phyloP scores from a whole-genome alignment of 2,113 vertebrate species.

The Vanacampus margaritifer region DNA sequence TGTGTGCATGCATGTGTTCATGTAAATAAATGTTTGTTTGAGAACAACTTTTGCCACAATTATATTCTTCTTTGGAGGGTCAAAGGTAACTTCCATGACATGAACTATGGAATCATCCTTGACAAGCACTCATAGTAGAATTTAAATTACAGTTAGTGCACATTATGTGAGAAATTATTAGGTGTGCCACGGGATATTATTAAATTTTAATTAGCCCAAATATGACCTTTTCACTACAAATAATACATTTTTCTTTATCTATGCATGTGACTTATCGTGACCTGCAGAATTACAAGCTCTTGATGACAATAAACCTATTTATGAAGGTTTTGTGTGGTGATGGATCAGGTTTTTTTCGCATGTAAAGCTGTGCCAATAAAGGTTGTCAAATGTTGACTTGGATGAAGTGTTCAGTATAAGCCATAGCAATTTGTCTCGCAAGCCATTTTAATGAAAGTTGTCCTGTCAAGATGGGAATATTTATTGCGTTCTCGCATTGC shows the following conservation, averaged over 20 bases:
- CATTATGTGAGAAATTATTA: not conserved
- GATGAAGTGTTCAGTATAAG: not conserved
- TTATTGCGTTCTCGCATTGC: not conserved
- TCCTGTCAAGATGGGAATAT: conserved; percentile 1
- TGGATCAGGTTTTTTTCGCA: not conserved
- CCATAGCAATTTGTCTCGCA: not conserved
- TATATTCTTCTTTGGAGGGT: not conserved
- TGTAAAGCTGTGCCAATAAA: not conserved
- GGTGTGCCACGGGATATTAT: not conserved
- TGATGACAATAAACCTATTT: not conserved
- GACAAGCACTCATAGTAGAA: not conserved
- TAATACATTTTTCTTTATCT: not conserved
- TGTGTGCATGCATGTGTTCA: no score
- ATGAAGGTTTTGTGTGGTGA: no score
- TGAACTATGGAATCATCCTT: not conserved
- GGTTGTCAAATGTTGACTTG: not conserved
- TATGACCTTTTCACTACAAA: not conserved
- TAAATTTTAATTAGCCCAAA: not conserved
- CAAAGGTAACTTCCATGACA: not conserved
- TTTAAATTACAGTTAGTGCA: not conserved
- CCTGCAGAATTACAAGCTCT: not conserved
- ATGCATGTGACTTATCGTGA: not conserved
- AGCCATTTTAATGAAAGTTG: conserved; percentile 1
- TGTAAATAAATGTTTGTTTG: no score
- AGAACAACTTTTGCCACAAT: not conserved